Conservation (phyloP, 2,888 invertebrate genomes). For the Cheilosia urbana region DNA sequence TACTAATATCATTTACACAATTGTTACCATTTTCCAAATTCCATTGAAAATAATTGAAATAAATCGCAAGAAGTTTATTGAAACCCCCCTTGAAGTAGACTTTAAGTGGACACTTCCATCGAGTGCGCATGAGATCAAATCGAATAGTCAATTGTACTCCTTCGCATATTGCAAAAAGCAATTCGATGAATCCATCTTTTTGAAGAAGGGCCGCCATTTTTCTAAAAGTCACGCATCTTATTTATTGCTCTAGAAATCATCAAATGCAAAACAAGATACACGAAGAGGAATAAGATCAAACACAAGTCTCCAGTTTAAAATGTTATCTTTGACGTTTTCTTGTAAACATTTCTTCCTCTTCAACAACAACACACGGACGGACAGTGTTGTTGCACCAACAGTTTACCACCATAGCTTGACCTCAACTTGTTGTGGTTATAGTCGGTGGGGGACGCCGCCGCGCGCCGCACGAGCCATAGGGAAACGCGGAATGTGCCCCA, state of each 20-base stretch:
- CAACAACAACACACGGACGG: not conserved
- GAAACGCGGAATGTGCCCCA: constrained; percentile 36
- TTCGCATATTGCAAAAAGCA: constrained; percentile 32
- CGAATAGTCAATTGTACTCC: not conserved
- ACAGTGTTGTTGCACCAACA: not conserved
- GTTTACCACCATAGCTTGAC: constrained; percentile 49
- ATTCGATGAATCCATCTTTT: constrained; percentile 19
- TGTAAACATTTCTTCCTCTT: constrained; percentile 10
- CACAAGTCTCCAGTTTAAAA: constrained; percentile 39
- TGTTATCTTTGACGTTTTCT: constrained; percentile 50
- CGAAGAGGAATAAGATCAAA: constrained; percentile 5
- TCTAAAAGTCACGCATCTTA: constrained; percentile 58
- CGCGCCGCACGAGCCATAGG: constrained; percentile 22
- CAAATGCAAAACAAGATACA: constrained; percentile 49
- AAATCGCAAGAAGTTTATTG: too few species aligned
- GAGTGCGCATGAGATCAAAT: constrained; percentile 16
- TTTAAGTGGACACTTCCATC: constrained; percentile 22
- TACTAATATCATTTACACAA: too few species aligned
- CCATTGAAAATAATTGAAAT: too few species aligned
- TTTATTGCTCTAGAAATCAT: constrained; percentile 67
- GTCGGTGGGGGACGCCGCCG: not conserved
- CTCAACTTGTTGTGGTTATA: constrained; percentile 44
- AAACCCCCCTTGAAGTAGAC: constrained; percentile 10
- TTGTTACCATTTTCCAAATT: too few species aligned
- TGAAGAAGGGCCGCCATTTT: constrained; percentile 39